Conservation (phyloP, 2,888 invertebrate genomes). For the Lucinisca nassula region DNA sequence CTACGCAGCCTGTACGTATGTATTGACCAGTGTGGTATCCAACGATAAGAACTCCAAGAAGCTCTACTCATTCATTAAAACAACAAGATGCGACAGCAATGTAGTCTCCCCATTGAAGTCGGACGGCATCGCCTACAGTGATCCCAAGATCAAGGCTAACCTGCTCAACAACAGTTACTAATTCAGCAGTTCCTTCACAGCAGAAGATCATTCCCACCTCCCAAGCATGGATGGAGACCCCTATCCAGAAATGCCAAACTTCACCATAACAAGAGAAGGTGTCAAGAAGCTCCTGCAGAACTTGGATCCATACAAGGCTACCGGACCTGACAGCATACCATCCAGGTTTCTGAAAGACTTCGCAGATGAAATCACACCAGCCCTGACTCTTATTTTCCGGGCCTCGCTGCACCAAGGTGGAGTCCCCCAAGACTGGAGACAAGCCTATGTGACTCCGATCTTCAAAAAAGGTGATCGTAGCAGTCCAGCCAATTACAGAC, state of each 20-base stretch:
- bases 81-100: too few species aligned
- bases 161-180: too few species aligned
- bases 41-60: too few species aligned
- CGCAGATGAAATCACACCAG: not conserved
- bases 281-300: not conserved
- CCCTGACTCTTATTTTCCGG: not conserved
- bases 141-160: too few species aligned
- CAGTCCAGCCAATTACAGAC: conserved; percentile 32
- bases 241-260: not conserved
- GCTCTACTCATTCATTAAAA: too few species aligned
- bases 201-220: not conserved
- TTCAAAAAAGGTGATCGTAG: conserved; percentile 38
- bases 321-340: conserved; percentile 49
- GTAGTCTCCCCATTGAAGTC: too few species aligned
- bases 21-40: too few species aligned
- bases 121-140: too few species aligned
- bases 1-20: too few species aligned
- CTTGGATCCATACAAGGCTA: conserved; percentile 4
- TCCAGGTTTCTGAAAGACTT: conserved; percentile 10
- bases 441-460: conserved; percentile 33
- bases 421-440: conserved; percentile 47
- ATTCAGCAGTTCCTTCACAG: not conserved
- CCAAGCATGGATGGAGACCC: not conserved
- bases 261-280: not conserved
- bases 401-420: conserved; percentile 8